Evolutionary conservation across 2,797 vertebrate species (phyloP), one percentile per base, ranked within the genome.

Genomic region (Percopsis omiscomaycus): DNA sequence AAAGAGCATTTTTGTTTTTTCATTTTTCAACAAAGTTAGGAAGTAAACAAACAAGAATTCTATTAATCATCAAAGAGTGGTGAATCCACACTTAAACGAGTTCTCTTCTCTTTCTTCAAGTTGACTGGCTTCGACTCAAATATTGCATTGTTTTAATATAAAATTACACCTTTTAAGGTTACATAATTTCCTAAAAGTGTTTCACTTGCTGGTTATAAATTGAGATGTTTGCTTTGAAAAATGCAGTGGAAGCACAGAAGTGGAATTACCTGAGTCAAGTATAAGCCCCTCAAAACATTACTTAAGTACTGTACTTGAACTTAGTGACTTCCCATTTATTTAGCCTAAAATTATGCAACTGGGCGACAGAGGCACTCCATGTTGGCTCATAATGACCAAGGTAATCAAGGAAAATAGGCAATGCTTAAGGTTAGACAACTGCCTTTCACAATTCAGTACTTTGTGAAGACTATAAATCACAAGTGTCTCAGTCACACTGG

Each of bases 271-370:
- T 28, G 6, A 16, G n/a, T 12, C 11, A 16, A 61, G 49, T 14
- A 42, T 27, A 27, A 44, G 51, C 28, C n/a, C 51, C 30, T 14
- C 32, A 51, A 44, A 37, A 27, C 29, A 14, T 11, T 28, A 14
- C 30, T 22, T 37, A 46, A 63, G 37, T 12, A 28, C 60, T 27
- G 46, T 45, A 45, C 60, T 63, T 63, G 48, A 61, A 28, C 32
- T 37, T 4, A n/a, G 51, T 46, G 13, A 14, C 28, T 45, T 64
- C 61, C 53, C 45, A 6, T 47, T 22, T 47, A 29, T 42, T 70
- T 70, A 48, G 70, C 59, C 65, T 57, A 57, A 64, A 71, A 62
- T 16, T 53, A 62, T 68, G 47, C 55, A 28, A 37, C 62, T 48
- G 42, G 51, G 14, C 27, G 45, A 53, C 49, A 46, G 54, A 65